Base-by-base conservation (phyloP, 2,888 invertebrate genomes). In the Labia minor region DNA sequence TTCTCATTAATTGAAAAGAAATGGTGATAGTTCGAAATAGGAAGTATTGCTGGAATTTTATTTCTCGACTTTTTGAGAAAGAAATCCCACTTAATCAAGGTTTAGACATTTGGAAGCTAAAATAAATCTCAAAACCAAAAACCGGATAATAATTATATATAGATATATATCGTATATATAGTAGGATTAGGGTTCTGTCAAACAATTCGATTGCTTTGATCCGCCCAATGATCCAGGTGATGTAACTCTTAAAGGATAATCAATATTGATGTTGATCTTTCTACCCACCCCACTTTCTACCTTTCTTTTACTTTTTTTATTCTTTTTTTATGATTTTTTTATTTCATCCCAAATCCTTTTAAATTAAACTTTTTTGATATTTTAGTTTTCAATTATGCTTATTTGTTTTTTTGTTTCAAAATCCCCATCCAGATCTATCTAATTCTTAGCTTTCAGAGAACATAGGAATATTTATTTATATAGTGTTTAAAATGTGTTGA, bases 331-430 rank as follows among this genome's bases (percentile, higher is more conserved):
- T 26, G 2, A 4, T 49, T 49, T 49, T 14, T 49, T 49, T 49
- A 8, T 49, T 49, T 49, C 49, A 49, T 16, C 14, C 16, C 16
- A 49, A 49, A 49, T 49, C 49, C 49, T 14, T 49, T 49, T 49
- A 49, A 49, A 49, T 49, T 49, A 49, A 49, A 49, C 49, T 49
- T 49, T 49, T 14, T 49, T 49, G 49, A 49, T 49, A 49, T 49
- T 49, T 16, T 14, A 49, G 49, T 49, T 49, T 49, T 14, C 49
- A n/a, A 8, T 49, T 49, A 4, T 49, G 3, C n/a, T 16, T 49
- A 11, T 49, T 49, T 49, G 3, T 10, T 49, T 49, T 49, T 14
- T 14, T 10, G 3, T 49, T 8, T 26, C 26, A 26, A 8, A 3
- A 6, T 8, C 26, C 26, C 26, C 4, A 26, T 26, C n/a, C n/a